Base-by-base conservation (phyloP, 2,888 invertebrate genomes). In the Ceraclea dissimilis region DNA sequence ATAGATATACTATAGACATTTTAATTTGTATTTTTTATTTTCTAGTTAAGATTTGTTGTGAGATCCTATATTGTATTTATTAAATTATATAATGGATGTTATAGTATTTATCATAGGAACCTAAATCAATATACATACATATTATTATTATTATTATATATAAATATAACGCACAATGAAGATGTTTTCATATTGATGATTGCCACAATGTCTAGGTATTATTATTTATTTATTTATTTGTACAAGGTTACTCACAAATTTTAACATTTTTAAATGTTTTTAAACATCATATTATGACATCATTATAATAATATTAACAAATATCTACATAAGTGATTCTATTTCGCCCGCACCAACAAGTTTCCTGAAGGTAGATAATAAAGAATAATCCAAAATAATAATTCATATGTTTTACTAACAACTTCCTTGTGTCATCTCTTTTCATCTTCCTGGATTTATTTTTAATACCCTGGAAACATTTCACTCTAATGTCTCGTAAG, bases 11-110 rank as follows among this genome's bases (percentile, higher is more conserved):
- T 26, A n/a, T n/a, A 8, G 31, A 33, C 54, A 46, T n/a, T 56
- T 57, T 44, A 51, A 51, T 55, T 51, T 52, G 47, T 43, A 18
- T 49, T 48, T 26, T 50, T 46, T 54, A 54, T 52, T 50, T 43
- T 52, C 54, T 52, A 54, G 39, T 54, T 61, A 58, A 57, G 56
- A 55, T 49, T 59, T 59, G 61, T 61, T 61, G 61, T 61, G 61
- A 58, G 59, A 59, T 43, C n/a, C n/a, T n/a, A 56, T 31, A 31
- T 8, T 39, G 39, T 39, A 39, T 39, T 13, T 16, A 39, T 39
- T 2, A n/a, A 39, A 39, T 39, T 22, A 22, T 49, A 50, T 49
- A 17, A 54, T 61, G 53, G 59, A 60, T 62, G 60, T 62, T 54
- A 56, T 60, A 57, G 57, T 56, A 52, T 48, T 59, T 56, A 58